Evolutionary conservation across 1,140 invertebrate species (phyloP).

Genomic region (Drosophila neocordata): DNA sequence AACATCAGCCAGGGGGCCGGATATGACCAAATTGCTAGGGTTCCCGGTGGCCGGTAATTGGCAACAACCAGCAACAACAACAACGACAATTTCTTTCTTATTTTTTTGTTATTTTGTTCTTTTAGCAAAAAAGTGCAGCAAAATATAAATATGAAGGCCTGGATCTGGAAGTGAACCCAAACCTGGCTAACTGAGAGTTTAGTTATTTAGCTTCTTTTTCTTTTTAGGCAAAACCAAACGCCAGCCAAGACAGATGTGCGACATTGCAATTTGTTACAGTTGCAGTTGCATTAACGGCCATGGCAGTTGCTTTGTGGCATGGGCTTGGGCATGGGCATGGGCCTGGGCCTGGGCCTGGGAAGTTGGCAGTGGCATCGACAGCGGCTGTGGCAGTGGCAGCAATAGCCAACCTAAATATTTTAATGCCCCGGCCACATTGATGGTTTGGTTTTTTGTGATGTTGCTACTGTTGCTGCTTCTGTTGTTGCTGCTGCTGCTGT

Average conservation of each 20-base stretch:
- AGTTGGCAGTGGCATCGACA: conserved; percentile 28
- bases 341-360: conserved; percentile 30
- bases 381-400: conserved; percentile 38
- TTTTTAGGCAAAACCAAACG: conserved; percentile 65
- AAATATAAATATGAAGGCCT: conserved; percentile 73
- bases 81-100: conserved; percentile 63
- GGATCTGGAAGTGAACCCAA: conserved; percentile 25
- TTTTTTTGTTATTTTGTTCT: conserved; percentile 49
- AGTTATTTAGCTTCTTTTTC: conserved; percentile 27
- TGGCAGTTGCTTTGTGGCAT: conserved; percentile 21
- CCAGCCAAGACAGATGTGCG: conserved; percentile 75
- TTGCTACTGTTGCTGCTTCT: conserved; percentile 32
- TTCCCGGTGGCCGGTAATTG: conserved; percentile 73
- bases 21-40: conserved; percentile 80
- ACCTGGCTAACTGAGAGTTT: conserved; percentile 22
- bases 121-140: conserved; percentile 35
- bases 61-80: conserved; percentile 55
- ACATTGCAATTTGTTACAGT: conserved; percentile 80
- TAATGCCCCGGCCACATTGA: conserved; percentile 74
- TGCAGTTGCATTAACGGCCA: conserved; percentile 76
- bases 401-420: conserved; percentile 76
- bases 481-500: conserved; percentile 30
- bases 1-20: conserved; percentile 72
- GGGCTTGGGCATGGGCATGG: conserved; percentile 21
- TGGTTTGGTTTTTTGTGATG: conserved; percentile 71